Evolutionary conservation across 2,797 vertebrate species (phyloP), one percentile per base, ranked within the genome.

Genomic region (Atherinosoma microstoma): DNA sequence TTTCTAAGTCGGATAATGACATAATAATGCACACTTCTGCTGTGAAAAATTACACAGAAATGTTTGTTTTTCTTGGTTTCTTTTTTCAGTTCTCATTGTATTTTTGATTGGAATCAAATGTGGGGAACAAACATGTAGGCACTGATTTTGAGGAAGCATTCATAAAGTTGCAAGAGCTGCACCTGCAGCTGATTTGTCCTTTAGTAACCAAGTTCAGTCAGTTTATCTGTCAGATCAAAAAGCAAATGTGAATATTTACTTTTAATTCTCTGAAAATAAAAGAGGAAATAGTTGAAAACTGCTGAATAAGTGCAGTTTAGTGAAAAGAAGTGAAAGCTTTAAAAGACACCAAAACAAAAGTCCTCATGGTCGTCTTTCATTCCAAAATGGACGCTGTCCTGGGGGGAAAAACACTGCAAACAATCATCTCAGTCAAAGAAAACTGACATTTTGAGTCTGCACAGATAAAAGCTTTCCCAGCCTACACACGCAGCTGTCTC

Each of bases 381-480:
- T 64, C 45, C 69, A 73, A 84, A 86, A 85, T 78, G 75, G 79
- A 81, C 56, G 67, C 62, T 68, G 54, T 67, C 34, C 65, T 2
- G 0, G 34, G 8, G 18, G 32, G 22, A 73, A 63, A 47, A 47
- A 47, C 45, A 1, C 18, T n/a, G 66, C 66, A 76, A 79, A 80
- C 49, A 75, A 57, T 32, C 29, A 62, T 13, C 56, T 68, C 72
- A 76, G 38, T 57, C 51, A 73, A 61, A 87, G 70, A 72, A 84
- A 76, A 58, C 80, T 87, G 84, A 83, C 83, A 85, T 88, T 80
- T 88, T 13, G 62, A 71, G 70, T 29, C 70, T 76, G 30, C 64
- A 67, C 59, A 71, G 78, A 78, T 67, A 79, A 71, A 60, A 90
- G 82, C 76, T 61, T 75, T 36, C 53, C 64, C 83, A 70, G 58